Evolutionary conservation across 1,140 invertebrate genomes (phyloP).

Genomic region (Drosophila orosa): DNA sequence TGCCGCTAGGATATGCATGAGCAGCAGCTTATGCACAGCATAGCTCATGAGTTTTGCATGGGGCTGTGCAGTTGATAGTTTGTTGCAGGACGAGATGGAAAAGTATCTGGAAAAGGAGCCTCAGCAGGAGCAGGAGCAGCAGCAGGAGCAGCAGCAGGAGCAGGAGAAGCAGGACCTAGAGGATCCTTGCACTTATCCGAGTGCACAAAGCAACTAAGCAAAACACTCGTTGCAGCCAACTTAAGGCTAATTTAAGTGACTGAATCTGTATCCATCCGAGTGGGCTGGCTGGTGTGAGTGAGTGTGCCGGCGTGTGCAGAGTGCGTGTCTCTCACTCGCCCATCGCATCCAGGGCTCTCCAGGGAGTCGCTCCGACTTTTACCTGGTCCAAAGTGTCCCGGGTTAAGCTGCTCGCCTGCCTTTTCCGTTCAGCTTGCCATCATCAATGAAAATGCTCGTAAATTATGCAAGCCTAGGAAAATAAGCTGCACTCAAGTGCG

Average conservation of each 20-base stretch:
- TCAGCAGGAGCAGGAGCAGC: not conserved
- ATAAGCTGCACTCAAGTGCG: constrained; percentile 79
- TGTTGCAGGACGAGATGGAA: constrained; percentile 34
- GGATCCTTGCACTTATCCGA: constrained; percentile 60
- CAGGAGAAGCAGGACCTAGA: constrained; percentile 1
- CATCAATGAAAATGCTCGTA: constrained; percentile 78
- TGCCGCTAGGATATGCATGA: constrained; percentile 76
- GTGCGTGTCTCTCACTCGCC: constrained; percentile 51
- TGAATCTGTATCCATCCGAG: constrained; percentile 45
- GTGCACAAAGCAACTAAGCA: constrained; percentile 76
- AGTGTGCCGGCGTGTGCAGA: constrained; percentile 18
- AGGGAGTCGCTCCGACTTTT: constrained; percentile 26
- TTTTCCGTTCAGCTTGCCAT: constrained; percentile 56
- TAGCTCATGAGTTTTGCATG: constrained; percentile 57
- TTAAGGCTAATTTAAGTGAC: constrained; percentile 78
- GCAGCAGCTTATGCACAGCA: constrained; percentile 54
- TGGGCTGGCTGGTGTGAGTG: constrained; percentile 9
- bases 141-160: not conserved
- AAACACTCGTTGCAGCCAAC: constrained; percentile 75
- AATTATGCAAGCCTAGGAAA: constrained; percentile 81
- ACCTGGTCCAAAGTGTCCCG: constrained; percentile 44
- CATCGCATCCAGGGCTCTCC: constrained; percentile 7
- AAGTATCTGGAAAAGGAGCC: constrained; percentile 22
- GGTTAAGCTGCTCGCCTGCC: constrained; percentile 41
- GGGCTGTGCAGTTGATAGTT: constrained; percentile 54